phyloP scores from a whole-genome alignment of 2,888 invertebrate genomes.

The Pristionchus japonicus region DNA sequence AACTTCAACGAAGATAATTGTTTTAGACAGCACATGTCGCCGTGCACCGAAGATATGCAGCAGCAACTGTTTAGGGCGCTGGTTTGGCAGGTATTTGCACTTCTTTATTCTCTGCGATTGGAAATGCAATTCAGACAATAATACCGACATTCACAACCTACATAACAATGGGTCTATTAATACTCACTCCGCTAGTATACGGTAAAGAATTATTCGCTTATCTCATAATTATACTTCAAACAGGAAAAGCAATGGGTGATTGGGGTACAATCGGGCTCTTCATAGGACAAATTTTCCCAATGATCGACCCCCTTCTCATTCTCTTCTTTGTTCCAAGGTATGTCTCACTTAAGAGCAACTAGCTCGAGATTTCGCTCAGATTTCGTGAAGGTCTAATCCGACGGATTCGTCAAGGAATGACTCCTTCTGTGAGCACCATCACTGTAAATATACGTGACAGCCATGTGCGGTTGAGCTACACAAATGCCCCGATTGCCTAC shows the following conservation, averaged over 20 bases:
- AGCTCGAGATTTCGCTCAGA: not conserved
- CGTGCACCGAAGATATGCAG: too few species aligned
- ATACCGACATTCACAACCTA: not conserved
- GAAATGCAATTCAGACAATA: not conserved
- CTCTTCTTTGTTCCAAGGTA: not conserved
- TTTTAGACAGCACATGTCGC: too few species aligned
- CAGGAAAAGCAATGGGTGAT: not conserved
- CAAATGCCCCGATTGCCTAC: too few species aligned
- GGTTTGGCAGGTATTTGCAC: too few species aligned
- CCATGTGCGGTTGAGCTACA: too few species aligned
- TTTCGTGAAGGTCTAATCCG: not conserved
- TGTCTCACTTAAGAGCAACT: not conserved
- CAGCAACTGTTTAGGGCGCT: too few species aligned
- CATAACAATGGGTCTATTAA: not conserved
- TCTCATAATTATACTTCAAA: not conserved
- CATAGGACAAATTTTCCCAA: not conserved
- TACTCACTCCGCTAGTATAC: not conserved
- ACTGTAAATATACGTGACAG: too few species aligned
- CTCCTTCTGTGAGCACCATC: too few species aligned
- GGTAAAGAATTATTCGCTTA: not conserved
- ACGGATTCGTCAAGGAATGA: too few species aligned
- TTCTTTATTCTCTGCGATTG: too few species aligned
- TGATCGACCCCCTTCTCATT: not conserved
- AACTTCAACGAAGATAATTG: too few species aligned
- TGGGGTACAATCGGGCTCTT: not conserved